Percentiles rank a stretch among this genome's conserved stretches.
These are phyloP conservation scores for Erannis defoliaria DNA, from an alignment of 2,888 invertebrate species.

Conservation along the genomic window DNA sequence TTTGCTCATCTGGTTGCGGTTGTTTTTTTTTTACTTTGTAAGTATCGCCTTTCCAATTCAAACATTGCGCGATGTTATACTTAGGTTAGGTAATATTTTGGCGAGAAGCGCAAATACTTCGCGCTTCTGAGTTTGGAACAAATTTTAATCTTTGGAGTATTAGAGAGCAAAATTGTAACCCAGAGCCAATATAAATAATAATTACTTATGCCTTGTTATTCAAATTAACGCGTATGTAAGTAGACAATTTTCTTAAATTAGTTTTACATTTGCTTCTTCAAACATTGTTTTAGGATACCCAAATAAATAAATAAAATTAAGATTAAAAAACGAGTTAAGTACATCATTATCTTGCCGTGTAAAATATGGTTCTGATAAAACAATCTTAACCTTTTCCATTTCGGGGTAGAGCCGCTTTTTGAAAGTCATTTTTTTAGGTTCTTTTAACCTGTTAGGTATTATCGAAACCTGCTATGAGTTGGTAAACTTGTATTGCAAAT, in stretches of 20 bases:
- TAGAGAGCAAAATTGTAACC: conserved; percentile 14
- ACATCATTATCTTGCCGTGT: conserved; percentile 60
- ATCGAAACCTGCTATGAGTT: conserved; percentile 53
- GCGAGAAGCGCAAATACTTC: conserved; percentile 14
- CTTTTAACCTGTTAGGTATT: conserved; percentile 38
- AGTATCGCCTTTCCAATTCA: no score
- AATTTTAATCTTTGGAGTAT: conserved; percentile 24
- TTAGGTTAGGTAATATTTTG: not conserved
- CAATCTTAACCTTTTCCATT: conserved; percentile 61
- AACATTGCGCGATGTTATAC: no score
- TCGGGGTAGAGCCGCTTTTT: conserved; percentile 52
- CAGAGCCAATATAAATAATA: not conserved
- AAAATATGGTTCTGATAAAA: conserved; percentile 63
- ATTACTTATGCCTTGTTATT: conserved; percentile 19
- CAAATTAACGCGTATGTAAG: conserved; percentile 12
- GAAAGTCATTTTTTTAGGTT: conserved; percentile 42
- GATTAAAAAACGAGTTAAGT: conserved; percentile 54
- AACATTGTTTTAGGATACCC: conserved; percentile 48
- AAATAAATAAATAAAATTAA: conserved; percentile 51
- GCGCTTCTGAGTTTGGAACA: conserved; percentile 8
- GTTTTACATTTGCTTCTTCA: conserved; percentile 30
- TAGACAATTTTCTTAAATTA: conserved; percentile 31
- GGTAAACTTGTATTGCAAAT: conserved; percentile 51
- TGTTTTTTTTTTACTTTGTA: not conserved
- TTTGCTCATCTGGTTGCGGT: conserved; percentile 4